Base-by-base conservation (phyloP, 1,140 invertebrate species). In the Neocloeon triangulifer region DNA sequence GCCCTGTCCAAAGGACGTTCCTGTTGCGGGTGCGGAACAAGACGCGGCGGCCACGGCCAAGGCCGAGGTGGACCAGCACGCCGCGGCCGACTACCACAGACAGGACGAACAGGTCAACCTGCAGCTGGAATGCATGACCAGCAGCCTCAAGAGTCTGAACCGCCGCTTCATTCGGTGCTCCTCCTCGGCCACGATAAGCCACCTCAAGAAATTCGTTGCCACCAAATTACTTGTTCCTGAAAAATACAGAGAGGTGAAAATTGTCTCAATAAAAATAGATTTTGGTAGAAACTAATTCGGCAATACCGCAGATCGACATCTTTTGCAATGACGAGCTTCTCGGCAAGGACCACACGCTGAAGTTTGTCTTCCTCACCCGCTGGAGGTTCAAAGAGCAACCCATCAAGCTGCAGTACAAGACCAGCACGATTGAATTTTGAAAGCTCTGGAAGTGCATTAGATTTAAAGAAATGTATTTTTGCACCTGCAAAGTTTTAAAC, bases 321-420 rank as follows among this genome's bases (percentile, higher is more conserved):
- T 62, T 96, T 48, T 98, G 92, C 59, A 96, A 97, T 62, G 80
- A 96, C 51, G 91, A 98, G 64, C 61, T 97, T 37, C 56, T 98
- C 50, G 94, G 92, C 23, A 96, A 96, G 56, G 92, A 98, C 55
- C 94, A 97, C 52, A 97, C 91, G 20, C 61, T 98, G 32, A 96
- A 97, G 57, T 99, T 98, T 61, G 91, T 98, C 19, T 86, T 82
- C 48, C 82, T 97, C 10, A 98, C 94, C 21, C 64, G 89, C 44
- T 97, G 92, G 89, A 70, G 91, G 58, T 88, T 89, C 58, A 72
- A 85, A 43, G 85, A 85, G 50, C 80, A 80, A 28, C 82, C 82
- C 2, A 55, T 88, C 23, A 67, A 72, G 38, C 55, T 88, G 40
- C 77, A 84, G 45, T 88, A 84, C 57, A n/a, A n/a, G n/a, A n/a